These are phyloP conservation scores for Etheostoma spectabile DNA, from an alignment of 2,113 vertebrate species.

Conservation along the genomic window DNA sequence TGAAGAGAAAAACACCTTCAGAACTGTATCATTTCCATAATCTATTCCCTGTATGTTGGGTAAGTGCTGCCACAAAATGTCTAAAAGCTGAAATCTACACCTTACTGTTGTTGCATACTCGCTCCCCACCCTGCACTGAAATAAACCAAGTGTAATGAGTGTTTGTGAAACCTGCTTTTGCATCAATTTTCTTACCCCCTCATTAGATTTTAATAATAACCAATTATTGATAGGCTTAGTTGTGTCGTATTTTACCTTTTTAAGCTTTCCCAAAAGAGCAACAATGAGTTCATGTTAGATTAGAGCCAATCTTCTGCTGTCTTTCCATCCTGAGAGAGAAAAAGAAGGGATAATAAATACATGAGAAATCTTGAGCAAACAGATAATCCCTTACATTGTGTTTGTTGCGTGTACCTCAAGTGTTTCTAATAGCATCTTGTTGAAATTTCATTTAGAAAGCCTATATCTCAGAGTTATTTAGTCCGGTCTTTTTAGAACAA, in stretches of 20 bases:
- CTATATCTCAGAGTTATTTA: not conserved
- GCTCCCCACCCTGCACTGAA: conserved; percentile 57
- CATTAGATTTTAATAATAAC: not conserved
- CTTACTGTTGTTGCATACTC: conserved; percentile 16
- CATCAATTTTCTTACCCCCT: not conserved
- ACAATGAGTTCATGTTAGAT: conserved; percentile 91
- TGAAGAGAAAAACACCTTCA: no score
- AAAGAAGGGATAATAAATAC: not conserved
- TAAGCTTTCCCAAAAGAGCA: conserved; percentile 89
- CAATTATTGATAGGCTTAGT: not conserved
- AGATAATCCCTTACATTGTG: not conserved
- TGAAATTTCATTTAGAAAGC: not conserved
- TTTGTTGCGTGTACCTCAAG: not conserved
- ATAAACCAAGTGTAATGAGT: conserved; percentile 42
- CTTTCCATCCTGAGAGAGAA: conserved; percentile 90
- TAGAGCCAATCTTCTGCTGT: conserved; percentile 92
- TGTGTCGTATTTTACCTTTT: conserved; percentile 87
- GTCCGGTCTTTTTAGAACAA: not conserved
- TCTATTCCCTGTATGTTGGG: not conserved
- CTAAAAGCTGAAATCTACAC: conserved; percentile 53
- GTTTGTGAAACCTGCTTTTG: conserved; percentile 24
- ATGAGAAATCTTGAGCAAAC: not conserved
- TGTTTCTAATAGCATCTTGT: not conserved
- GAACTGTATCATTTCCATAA: not conserved
- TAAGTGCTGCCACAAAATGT: not conserved